Evolutionary conservation across 1,140 invertebrate species (phyloP), one percentile per base, ranked within the genome.

Genomic region (Cotesia vestalis): DNA sequence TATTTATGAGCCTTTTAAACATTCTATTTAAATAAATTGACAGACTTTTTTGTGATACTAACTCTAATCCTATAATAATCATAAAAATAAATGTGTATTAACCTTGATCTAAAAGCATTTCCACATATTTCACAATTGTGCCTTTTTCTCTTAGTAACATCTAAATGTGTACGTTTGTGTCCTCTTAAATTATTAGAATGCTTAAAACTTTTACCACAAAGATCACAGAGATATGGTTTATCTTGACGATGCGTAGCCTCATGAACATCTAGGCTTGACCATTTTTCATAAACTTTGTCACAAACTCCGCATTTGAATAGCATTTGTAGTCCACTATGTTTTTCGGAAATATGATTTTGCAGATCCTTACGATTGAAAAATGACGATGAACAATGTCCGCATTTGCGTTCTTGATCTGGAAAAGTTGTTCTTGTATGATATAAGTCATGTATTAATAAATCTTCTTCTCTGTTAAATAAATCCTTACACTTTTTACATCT

Each of bases 151-250:
- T 69, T 77, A 1, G 78, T 62, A 8, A 83, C 81, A 8, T 84
- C 80, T 14, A 85, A 74, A 74, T 86, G 85, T 70, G 75, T 82
- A 66, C 82, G 78, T 70, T 84, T 85, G 51, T 88, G 86, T 6
- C 81, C 81, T 9, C 84, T 77, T 40, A 88, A 77, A 76, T 86
- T 85, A 62, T 83, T 85, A 0, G 82, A 83, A 71, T 87, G 85
- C 38, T 88, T 89, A 74, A 90, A 90, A n/a, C 84, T 81, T 75
- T 88, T 88, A 2, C 84, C 84, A 76, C 89, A 90, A 12, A 86
- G 70, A 71, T 86, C 85, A 75, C 89, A 90, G 20, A 87, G 74
- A 68, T 80, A 87, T 4, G 83, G 83, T 64, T 82, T 84, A 38
- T 84, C 83, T n/a, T 72, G 57, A 63, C 80, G 75, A 46, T 84